A percentile compares a stretch with the other conserved stretches of the same genome.
Conservation (phyloP, 2,888 invertebrate genomes). For the Teleogryllus oceanicus region DNA sequence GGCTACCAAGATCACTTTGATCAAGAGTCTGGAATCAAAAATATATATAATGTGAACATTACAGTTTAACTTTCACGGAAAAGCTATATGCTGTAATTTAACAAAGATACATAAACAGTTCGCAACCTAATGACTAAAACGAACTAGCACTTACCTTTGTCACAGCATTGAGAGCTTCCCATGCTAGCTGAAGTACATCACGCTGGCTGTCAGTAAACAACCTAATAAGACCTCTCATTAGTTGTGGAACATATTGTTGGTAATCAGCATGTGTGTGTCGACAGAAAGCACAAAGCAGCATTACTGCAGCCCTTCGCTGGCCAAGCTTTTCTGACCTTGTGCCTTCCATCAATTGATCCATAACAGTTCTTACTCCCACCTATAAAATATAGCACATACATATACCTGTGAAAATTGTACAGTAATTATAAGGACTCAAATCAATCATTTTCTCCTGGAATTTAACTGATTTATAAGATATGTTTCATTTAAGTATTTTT, state of each 20-base stretch:
- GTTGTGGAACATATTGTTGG: constrained; percentile 79
- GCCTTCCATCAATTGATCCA: constrained; percentile 79
- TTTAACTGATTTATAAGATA: no score
- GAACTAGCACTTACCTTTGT: constrained; percentile 61
- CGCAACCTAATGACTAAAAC: no score
- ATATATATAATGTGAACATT: no score
- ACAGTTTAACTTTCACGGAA: no score
- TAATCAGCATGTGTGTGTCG: constrained; percentile 85
- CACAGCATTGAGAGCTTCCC: constrained; percentile 88
- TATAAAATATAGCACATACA: background rate
- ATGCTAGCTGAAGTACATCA: constrained; percentile 77
- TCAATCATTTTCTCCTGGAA: no score
- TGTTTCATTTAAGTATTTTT: no score
- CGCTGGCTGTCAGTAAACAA: constrained; percentile 78
- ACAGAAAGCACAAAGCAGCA: constrained; percentile 86
- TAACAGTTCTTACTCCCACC: constrained; percentile 76
- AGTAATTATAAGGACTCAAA: no score
- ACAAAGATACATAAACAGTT: no score
- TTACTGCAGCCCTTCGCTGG: constrained; percentile 76
- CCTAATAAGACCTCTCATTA: constrained; percentile 81
- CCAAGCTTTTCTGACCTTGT: constrained; percentile 62
- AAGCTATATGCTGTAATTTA: no score
- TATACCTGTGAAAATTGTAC: no score
- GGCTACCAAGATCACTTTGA: constrained; percentile 76
- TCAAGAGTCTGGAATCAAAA: constrained; percentile 63